Percentiles rank a stretch among this genome's conserved stretches.
Conservation (phyloP, 2,888 invertebrate genomes). For the Morpho deidamia region DNA sequence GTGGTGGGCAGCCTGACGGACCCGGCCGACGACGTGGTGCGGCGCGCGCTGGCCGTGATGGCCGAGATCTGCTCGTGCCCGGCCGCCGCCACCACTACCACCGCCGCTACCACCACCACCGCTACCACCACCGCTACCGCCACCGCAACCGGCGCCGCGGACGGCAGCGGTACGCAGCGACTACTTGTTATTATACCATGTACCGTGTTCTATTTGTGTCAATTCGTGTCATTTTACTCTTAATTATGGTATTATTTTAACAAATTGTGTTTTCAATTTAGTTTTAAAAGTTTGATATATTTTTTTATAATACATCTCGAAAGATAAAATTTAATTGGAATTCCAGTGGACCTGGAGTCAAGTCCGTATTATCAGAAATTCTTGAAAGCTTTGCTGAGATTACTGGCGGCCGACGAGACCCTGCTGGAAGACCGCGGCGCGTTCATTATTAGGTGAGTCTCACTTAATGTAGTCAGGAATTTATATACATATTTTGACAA, state of each 20-base stretch:
- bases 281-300: too few species aligned
- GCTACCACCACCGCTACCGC: background rate
- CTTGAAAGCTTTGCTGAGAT: constrained; percentile 88
- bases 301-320: too few species aligned
- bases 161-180: background rate
- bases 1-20: constrained; percentile 92
- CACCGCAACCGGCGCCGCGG: background rate
- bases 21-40: constrained; percentile 96
- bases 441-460: constrained; percentile 92
- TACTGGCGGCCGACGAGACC: constrained; percentile 91
- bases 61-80: constrained; percentile 83
- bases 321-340: background rate
- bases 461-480: too few species aligned
- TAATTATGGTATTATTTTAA: too few species aligned
- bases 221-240: too few species aligned
- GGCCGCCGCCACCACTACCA: constrained; percentile 16
- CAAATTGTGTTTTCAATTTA: too few species aligned
- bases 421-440: constrained; percentile 95
- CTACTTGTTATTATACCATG: background rate
- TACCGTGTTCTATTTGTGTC: too few species aligned
- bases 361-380: constrained; percentile 90
- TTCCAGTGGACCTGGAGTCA: constrained; percentile 55
- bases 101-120: background rate
- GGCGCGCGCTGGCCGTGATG: constrained; percentile 94
- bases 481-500: too few species aligned